Evolutionary conservation across 2,888 invertebrate species (phyloP), one percentile per base, ranked within the genome.

Genomic region (Tiphia femorata): DNA sequence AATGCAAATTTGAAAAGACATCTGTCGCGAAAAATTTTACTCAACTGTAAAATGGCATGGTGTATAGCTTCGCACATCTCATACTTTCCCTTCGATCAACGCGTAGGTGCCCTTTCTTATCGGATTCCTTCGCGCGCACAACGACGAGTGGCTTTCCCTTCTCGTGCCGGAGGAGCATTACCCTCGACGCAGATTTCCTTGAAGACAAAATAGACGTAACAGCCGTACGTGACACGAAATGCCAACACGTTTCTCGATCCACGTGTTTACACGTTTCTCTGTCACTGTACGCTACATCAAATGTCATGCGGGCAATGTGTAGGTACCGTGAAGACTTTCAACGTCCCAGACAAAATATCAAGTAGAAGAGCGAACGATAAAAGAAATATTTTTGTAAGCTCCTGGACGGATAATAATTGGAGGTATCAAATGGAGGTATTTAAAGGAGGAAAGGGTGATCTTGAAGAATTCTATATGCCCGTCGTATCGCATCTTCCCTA

Each of bases 121-220:
- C 30, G 56, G 57, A 58, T 58, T 58, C 52, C 64, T 49, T 47
- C 8, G 35, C 25, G 40, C 40, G n/a, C n/a, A n/a, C n/a, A n/a
- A n/a, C n/a, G n/a, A n/a, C n/a, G n/a, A n/a, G n/a, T n/a, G n/a
- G n/a, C n/a, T n/a, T n/a, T n/a, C n/a, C n/a, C n/a, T n/a, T n/a
- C n/a, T n/a, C 12, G 49, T 56, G 17, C 51, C 48, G 21, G 53
- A 61, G 49, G 72, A 73, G 68, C 70, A 57, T 69, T 74, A 72
- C 62, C 67, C 71, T 67, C 62, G 46, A 6, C 16, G 58, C 65
- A 56, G 52, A 54, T 56, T 59, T 54, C 59, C 46, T 49, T 27
- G 41, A 49, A 64, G 57, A 67, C 70, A 67, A 77, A 78, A 79
- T 76, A 81, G 76, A 80, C 77, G 74, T 68, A 75, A 78, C 77